Base-by-base conservation (phyloP, 2,113 vertebrate genomes). In the Globicephala melas region DNA sequence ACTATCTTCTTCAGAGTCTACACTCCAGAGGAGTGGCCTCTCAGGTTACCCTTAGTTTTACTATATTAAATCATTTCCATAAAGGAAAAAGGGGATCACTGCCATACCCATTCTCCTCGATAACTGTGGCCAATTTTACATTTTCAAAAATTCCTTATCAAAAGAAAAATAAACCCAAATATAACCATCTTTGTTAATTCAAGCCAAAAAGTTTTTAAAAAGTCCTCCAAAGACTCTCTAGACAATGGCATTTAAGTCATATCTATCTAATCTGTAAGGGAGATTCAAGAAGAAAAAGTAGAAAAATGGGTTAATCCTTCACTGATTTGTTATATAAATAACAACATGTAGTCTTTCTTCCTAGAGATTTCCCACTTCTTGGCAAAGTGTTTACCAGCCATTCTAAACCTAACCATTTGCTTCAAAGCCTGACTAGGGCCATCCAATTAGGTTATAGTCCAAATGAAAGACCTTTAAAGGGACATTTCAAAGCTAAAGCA, bases 161-260 rank as follows among this genome's bases (percentile, higher is more conserved):
- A 94, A 84, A 81, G 50, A 84, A 96, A 71, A 90, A 80, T 36
- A 84, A 95, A 71, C 13, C 36, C n/a, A 90, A 86, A 90, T 79
- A 62, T 38, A 80, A 84, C 33, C 67, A 44, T 53, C 36, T 62
- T 89, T 58, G 58, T 89, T 97, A 74, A 93, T 41, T 86, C 50
- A 81, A 89, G 71, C 44, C 62, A 92, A 53, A 90, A 90, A 18
- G 38, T 10, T 84, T 25, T 38, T 31, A 33, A 80, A n/a, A 91
- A 91, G 47, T 44, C n/a, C 3, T 62, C 36, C 33, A 81, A 55
- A 77, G 31, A 85, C 41, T 81, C 25, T 55, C n/a, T 55, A 60
- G 53, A 84, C 50, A 89, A 80, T 41, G 26, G 36, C 47, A 80
- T 33, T 73, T 71, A 84, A 89, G 36, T 73, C 36, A 33, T 13